Base-by-base conservation (phyloP, 2,113 vertebrate species). In the Nesospiza acunhae region DNA sequence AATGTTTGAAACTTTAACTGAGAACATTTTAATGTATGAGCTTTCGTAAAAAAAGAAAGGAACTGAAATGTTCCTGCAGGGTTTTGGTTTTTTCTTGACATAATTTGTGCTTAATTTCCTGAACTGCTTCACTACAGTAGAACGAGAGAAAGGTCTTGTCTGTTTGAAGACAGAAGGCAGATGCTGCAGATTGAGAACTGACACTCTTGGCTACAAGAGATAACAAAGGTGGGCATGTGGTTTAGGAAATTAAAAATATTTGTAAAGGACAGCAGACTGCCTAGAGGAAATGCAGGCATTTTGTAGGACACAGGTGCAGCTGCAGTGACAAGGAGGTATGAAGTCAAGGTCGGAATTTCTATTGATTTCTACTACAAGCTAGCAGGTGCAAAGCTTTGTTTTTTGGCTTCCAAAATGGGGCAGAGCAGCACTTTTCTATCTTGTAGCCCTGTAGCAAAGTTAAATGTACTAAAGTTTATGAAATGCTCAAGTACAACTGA, bases 281-380 rank as follows among this genome's bases (percentile, higher is more conserved):
- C 28, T 50, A 9, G 15, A 35, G 30, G 28, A 84, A 76, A 42
- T 39, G 12, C 7, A 42, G 66, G 15, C 4, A 55, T 82, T 68
- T 58, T 79, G 23, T 27, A 30, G 21, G 14, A 76, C 41, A 47
- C 14, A 64, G 28, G 31, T 53, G 37, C 20, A 90, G 27, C 26
- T 84, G 46, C 74, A 84, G 13, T 26, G 33, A 62, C 5, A 10
- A 69, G 9, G 16, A 75, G 7, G 5, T 23, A 49, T 19, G 24
- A 64, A 76, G 31, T n/a, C 60, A 85, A 83, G 39, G 44, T 44
- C 7, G 1, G 62, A 73, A 76, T 83, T 88, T 72, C 19, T 76
- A 23, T 46, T 56, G 27, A 41, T 44, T 73, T 41, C 24, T 68
- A 7, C 31, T 41, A 4, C 0, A 2, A n/a, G 19, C 0, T 2